Percentiles rank a stretch among this genome's conserved stretches.
These are phyloP conservation scores for Prionace glauca DNA, from an alignment of 2,797 vertebrate species.

Conservation along the genomic window DNA sequence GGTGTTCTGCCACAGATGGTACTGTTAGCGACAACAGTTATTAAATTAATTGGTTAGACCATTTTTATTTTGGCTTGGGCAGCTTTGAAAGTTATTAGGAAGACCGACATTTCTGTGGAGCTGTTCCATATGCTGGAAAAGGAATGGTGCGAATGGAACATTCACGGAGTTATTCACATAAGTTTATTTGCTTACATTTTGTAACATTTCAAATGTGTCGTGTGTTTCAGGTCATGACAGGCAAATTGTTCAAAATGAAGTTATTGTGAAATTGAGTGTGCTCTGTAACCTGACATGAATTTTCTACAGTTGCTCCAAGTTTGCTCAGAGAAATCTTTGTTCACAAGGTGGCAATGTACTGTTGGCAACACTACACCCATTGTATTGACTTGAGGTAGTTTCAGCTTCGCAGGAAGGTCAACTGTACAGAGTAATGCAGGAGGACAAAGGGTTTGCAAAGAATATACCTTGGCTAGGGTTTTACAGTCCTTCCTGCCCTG, in stretches of 20 bases:
- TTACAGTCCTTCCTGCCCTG: no score
- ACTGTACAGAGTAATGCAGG: background rate
- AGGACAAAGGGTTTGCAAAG: background rate
- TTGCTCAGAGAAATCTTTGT: background rate
- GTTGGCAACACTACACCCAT: background rate
- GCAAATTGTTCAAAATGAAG: background rate
- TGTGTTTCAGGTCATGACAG: background rate
- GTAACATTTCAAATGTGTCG: background rate
- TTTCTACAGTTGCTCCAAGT: background rate
- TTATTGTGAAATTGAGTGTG: background rate
- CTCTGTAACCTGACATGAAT: no score
- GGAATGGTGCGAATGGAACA: background rate
- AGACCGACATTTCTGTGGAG: background rate
- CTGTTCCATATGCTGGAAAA: no score
- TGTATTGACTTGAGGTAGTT: background rate
- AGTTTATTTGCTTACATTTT: background rate
- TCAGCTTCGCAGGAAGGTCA: background rate
- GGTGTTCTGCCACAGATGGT: background rate
- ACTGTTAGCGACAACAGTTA: background rate
- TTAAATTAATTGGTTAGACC: no score
- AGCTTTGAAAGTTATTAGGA: constrained; percentile 1
- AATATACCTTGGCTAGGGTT: background rate
- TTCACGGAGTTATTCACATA: background rate
- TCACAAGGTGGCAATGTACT: background rate
- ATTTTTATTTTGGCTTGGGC: background rate